A percentile compares a stretch with the other conserved stretches of the same genome.
Evolutionary conservation across 2,113 vertebrate genomes (phyloP).

Genomic region (Leucosticte australis): DNA sequence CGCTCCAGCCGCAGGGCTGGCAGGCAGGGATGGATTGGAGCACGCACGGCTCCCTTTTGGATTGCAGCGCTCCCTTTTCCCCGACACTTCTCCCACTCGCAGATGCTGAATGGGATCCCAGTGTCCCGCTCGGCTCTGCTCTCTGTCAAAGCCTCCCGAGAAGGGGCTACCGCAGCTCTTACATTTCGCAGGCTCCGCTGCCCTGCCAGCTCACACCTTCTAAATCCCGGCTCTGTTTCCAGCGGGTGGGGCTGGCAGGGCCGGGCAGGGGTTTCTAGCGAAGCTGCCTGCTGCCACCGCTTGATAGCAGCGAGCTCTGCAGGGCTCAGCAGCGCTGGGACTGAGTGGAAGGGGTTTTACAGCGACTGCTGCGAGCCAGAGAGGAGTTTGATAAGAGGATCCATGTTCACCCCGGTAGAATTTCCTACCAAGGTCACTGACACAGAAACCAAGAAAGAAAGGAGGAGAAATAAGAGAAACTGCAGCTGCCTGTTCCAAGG

Average conservation of each 20-base stretch:
- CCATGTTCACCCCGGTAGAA: background rate
- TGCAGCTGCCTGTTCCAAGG: background rate
- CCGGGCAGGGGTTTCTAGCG: background rate
- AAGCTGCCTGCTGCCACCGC: conserved; percentile 53
- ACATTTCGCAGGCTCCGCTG: conserved; percentile 13
- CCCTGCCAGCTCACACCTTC: conserved; percentile 38
- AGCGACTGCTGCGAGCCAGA: background rate
- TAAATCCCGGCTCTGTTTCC: conserved; percentile 27
- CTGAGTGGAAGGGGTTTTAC: background rate
- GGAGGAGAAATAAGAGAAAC: background rate
- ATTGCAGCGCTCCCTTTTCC: background rate
- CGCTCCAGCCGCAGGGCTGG: background rate
- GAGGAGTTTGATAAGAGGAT: background rate
- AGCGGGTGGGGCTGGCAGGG: background rate
- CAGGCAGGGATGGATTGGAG: background rate
- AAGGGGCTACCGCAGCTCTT: background rate
- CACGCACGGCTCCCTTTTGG: too few relatives aligned
- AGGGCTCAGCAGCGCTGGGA: background rate
- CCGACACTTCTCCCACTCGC: conserved; percentile 29
- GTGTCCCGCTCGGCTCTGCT: conserved; percentile 32
- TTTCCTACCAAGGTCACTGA: background rate
- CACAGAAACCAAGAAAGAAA: background rate
- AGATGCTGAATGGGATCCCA: conserved; percentile 38
- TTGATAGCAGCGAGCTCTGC: conserved; percentile 45
- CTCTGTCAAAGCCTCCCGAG: conserved; percentile 37